Base-by-base conservation (phyloP, 2,888 invertebrate species). In the Nemurella pictetii region DNA sequence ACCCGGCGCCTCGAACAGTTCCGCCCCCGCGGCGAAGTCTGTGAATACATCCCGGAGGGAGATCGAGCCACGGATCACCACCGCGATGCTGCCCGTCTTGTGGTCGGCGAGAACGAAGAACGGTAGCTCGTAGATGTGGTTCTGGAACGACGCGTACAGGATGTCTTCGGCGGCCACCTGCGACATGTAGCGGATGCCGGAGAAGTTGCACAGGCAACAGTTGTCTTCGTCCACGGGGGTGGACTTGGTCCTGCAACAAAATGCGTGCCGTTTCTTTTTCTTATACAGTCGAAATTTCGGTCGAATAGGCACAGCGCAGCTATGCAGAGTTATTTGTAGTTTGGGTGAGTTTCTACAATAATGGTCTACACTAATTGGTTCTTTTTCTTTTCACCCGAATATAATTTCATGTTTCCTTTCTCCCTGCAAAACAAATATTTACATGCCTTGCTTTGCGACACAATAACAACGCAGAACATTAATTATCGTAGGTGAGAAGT, bases 31-130 rank as follows among this genome's bases (percentile, higher is more conserved):
- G 0, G 94, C 94, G 88, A 97, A 92, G 89, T 97, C 97, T 0
- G 96, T 97, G 89, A 97, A 94, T 83, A 97, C 93, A 90, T 98
- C 98, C 87, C 96, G 92, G 25, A 96, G 90, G 0, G 97, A 97
- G 87, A 97, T 93, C 0, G 97, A 96, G 0, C 98, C 98, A 85
- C 98, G 92, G 84, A 98, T 94, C 1, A 96, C 94, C 35, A 98
- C 93, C 75, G 97, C 96, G 85, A 98, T 95, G 87, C 94, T 94
- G 87, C 94, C 93, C 0, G 95, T 94, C 87, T 94, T 94, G 89
- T 97, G 96, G 90, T 98, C 97, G 4, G 95, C 94, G 86, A 96
- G 94, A 86, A 97, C 96, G 89, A 95, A 96, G 90, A 97, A 98
- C 80, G 98, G 98, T 88, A 96, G 92, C 95, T 96, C 95, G 91